Conservation (phyloP, 1,140 invertebrate species). For the Euura lappo region DNA sequence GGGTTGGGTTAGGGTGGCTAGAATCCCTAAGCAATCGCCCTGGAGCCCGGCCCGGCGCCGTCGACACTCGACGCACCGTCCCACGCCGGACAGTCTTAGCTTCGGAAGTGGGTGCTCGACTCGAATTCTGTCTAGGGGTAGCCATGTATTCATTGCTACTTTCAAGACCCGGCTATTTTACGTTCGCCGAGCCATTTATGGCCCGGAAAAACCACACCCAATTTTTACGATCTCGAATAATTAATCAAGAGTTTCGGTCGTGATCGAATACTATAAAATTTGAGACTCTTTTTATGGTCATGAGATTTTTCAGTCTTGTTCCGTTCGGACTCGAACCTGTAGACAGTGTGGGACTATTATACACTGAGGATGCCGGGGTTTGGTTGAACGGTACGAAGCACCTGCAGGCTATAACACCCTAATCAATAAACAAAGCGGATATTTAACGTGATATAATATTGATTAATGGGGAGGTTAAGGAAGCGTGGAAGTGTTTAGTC, state of each 20-base stretch:
- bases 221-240: background rate
- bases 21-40: background rate
- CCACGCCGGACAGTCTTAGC: background rate
- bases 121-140: background rate
- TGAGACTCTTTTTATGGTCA: no score
- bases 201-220: background rate
- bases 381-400: background rate
- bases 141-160: conserved; percentile 5
- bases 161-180: background rate
- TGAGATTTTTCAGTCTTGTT: no score
- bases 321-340: no score
- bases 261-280: no score
- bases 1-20: conserved; percentile 3
- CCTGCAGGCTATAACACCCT: conserved; percentile 20
- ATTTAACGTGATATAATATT: conserved; percentile 62
- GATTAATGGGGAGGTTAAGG: conserved; percentile 63
- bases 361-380: no score
- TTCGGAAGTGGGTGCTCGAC: conserved; percentile 1
- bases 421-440: conserved; percentile 62
- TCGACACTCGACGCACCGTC: background rate
- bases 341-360: no score
- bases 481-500: conserved; percentile 62
- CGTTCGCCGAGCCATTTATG: background rate
- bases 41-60: background rate
- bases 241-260: no score